These are phyloP conservation scores for Tauraco hartlaubi DNA, from an alignment of 2,797 vertebrate species.

Conservation along the genomic window DNA sequence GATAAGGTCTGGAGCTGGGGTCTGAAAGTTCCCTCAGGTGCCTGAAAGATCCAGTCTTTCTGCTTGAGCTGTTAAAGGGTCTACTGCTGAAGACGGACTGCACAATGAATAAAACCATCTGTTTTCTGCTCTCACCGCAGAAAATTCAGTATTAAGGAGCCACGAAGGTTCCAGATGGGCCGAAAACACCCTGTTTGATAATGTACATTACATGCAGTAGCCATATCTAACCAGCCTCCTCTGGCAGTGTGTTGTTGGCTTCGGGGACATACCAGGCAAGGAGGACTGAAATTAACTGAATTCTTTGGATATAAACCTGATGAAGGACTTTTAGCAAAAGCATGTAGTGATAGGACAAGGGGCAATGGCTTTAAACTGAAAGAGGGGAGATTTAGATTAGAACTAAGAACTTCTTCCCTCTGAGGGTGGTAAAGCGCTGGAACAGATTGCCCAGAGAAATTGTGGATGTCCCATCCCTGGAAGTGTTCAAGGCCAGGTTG, in stretches of 20 bases:
- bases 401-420: too few species aligned
- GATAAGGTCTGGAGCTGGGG: constrained; percentile 3
- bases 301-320: background rate
- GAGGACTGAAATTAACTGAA: background rate
- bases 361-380: too few species aligned
- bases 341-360: too few species aligned
- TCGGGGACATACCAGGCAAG: background rate
- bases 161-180: background rate
- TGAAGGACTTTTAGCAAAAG: too few species aligned
- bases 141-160: background rate
- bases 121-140: background rate
- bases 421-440: too few species aligned
- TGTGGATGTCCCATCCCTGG: too few species aligned
- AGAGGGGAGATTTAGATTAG: too few species aligned
- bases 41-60: background rate
- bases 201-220: background rate
- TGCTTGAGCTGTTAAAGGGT: background rate
- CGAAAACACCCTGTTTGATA: background rate
- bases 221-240: background rate
- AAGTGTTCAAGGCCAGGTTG: too few species aligned
- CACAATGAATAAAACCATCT: constrained; percentile 8
- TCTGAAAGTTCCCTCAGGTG: constrained; percentile 5
- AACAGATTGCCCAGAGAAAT: too few species aligned
- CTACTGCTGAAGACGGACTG: constrained; percentile 10
- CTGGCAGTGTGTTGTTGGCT: background rate